Percentiles rank a stretch among this genome's conserved stretches.
phyloP scores from a whole-genome alignment of 64 coral and sea anemone species.

The Montipora efflorescens region DNA sequence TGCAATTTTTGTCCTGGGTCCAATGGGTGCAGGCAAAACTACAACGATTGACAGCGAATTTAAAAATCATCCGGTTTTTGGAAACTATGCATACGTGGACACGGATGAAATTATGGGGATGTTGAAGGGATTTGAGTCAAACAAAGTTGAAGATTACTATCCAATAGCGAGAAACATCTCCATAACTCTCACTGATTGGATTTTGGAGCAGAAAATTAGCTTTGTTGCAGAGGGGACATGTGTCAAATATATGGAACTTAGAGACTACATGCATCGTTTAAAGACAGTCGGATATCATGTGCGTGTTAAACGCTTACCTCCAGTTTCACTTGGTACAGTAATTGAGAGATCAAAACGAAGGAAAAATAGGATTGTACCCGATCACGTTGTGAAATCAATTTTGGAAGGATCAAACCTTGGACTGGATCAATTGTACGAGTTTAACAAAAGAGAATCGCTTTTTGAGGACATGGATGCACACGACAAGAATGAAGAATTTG shows the following conservation, averaged over 20 bases:
- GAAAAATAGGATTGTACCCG: slow-evolving; percentile 84
- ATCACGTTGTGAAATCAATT: slow-evolving; percentile 92
- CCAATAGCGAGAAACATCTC: slow-evolving; percentile 94
- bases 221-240: slow-evolving; percentile 98
- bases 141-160: slow-evolving; percentile 96
- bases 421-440: slow-evolving; percentile 75
- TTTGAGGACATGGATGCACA: slow-evolving; percentile 82
- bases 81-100: slow-evolving; percentile 93
- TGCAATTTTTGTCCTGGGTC: slow-evolving; percentile 95
- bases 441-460: slow-evolving; percentile 77
- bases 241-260: slow-evolving; percentile 91
- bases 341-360: slow-evolving; percentile 83
- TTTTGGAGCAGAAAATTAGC: slow-evolving; percentile 92
- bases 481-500: slow-evolving; percentile 57
- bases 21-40: slow-evolving; percentile 99
- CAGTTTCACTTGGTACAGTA: slow-evolving; percentile 65
- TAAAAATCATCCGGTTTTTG: slow-evolving; percentile 77
- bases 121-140: slow-evolving; percentile 83
- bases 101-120: slow-evolving; percentile 99
- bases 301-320: slow-evolving; percentile 78
- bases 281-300: slow-evolving; percentile 87
- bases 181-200: slow-evolving; percentile 98
- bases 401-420: slow-evolving; percentile 79
- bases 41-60: slow-evolving; percentile 91
- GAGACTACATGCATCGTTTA: slow-evolving; percentile 88